Conservation (phyloP, 2,113 vertebrate genomes). For the Ifrita kowaldi region DNA sequence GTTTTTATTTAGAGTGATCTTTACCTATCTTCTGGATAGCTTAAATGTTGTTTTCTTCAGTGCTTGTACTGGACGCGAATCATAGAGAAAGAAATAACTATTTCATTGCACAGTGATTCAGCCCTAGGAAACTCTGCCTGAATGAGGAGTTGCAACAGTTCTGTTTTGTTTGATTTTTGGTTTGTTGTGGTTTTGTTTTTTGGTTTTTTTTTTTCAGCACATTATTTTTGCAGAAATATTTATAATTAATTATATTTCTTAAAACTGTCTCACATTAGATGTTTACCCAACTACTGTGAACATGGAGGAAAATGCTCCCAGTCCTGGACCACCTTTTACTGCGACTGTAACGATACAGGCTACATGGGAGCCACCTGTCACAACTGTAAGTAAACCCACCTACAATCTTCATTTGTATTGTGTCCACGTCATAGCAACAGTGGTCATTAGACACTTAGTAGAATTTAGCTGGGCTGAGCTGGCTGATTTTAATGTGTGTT, state of each 20-base stretch:
- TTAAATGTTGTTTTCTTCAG: not conserved
- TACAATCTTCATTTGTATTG: not conserved
- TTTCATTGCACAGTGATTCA: not conserved
- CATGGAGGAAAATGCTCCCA: constrained; percentile 90
- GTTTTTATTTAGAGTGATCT: not conserved
- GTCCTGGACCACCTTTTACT: constrained; percentile 87
- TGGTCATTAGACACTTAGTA: not conserved
- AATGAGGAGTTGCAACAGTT: not conserved
- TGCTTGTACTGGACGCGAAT: not conserved
- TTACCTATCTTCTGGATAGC: not conserved
- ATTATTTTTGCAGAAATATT: not conserved
- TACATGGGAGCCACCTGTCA: constrained; percentile 89
- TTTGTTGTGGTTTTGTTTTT: not conserved
- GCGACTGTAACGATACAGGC: constrained; percentile 86
- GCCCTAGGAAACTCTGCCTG: not conserved
- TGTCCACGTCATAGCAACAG: accelerated
- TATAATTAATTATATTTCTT: not conserved
- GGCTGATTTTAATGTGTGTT: not conserved
- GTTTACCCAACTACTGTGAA: constrained; percentile 94
- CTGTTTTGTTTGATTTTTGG: not conserved
- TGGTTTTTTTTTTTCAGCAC: not conserved
- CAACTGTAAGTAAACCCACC: constrained; percentile 80
- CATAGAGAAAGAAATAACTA: not conserved
- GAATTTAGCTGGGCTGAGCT: not conserved
- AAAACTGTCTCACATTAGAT: constrained; percentile 69